Evolutionary conservation across 2,113 vertebrate species (phyloP).

Genomic region (Propithecus coquereli): DNA sequence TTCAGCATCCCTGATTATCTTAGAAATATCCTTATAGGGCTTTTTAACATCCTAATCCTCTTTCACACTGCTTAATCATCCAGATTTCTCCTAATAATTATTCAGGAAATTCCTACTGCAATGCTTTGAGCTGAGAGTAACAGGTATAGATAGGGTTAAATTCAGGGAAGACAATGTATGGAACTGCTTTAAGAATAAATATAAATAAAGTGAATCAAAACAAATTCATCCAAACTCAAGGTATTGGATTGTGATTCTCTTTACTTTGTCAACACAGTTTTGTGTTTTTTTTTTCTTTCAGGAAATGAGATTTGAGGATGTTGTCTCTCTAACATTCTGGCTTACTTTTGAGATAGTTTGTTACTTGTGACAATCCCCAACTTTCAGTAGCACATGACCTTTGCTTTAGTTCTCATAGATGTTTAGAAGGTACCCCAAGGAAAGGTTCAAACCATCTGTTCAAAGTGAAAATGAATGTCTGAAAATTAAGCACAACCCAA

Average conservation of each 20-base stretch:
- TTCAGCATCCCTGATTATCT: constrained; percentile 59
- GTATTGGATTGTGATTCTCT: background rate
- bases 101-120: constrained; percentile 5
- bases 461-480: constrained; percentile 28
- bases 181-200: background rate
- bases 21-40: constrained; percentile 58
- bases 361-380: background rate
- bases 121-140: background rate
- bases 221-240: background rate
- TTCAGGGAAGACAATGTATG: background rate
- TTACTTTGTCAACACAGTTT: background rate
- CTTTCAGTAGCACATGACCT: background rate
- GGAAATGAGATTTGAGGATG: background rate
- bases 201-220: background rate
- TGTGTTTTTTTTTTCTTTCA: background rate
- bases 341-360: constrained; percentile 13
- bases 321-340: background rate
- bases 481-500: constrained; percentile 48
- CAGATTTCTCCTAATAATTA: constrained; percentile 25
- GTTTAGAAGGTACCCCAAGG: background rate
- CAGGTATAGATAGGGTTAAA: background rate
- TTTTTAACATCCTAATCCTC: constrained; percentile 53
- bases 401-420: constrained; percentile 5
- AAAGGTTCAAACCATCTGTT: background rate
- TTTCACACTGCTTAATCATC: constrained; percentile 63